Evolutionary conservation across 92 coral and sea anemone species (phyloP), one percentile per base, ranked within the genome.

Genomic region (Parazoanthus darwini): DNA sequence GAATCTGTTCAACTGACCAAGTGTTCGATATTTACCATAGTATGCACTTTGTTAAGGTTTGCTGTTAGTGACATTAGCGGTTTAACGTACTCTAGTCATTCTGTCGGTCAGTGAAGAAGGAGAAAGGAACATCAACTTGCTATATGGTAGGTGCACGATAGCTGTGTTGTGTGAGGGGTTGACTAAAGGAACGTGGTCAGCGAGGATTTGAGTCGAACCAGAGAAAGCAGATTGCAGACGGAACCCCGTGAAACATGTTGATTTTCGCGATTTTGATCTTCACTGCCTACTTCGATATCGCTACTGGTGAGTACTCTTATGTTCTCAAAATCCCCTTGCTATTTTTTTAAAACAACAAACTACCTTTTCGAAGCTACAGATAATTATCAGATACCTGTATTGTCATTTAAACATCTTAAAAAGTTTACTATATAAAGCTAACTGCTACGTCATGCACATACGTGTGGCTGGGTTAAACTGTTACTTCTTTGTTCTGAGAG

Each of bases 271-370:
- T 36, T 29, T 44, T 80, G 42, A 65, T 56, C 9, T 8, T 80
- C 11, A 5, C 73, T 56, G 48, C 46, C 73, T 56, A 33, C 73
- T 16, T 80, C 25, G 44, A 54, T 56, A 56, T 22, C 33, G 51
- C 58, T 29, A 35, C 46, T 33, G 85, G 85, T 80, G 23, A 80
- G 85, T 56, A 56, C 65, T 59, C 65, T 43, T 8, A 51, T n/a
- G 50, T 80, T 36, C 42, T 56, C 25, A 14, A 80, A 78, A 79
- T 35, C 15, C 39, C 44, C 82, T 50, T 25, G 18, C 35, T 37
- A 29, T 11, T 14, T 46, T 54, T 1, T 14, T 11, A 13, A 54
- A 44, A 43, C 33, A 29, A 63, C 20, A 79, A 78, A 48, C 67
- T n/a, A 26, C 37, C 33, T 35, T 50, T 74, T 29, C 20, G 22